Evolutionary conservation across 1,140 invertebrate species (phyloP).

Genomic region (Drosophila sulfurigaster): DNA sequence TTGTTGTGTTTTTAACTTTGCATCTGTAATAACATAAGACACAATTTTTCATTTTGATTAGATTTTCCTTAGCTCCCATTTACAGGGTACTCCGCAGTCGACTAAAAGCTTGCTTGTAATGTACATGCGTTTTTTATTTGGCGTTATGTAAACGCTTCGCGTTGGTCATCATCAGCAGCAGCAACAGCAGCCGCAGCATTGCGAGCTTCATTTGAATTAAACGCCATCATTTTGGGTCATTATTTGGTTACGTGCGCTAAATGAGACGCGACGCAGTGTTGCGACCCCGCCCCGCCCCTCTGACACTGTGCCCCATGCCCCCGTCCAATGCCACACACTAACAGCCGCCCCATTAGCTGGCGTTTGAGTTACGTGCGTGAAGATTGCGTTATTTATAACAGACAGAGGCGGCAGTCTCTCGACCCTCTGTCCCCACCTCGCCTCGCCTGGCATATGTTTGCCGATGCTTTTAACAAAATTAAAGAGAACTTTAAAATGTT

Average conservation of each 20-base stretch:
- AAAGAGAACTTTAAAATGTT: conserved; percentile 71
- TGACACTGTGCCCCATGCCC: background rate
- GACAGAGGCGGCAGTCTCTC: conserved; percentile 12
- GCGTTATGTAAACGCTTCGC: conserved; percentile 51
- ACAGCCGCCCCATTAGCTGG: conserved; percentile 43
- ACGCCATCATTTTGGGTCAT: conserved; percentile 79
- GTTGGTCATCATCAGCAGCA: conserved; percentile 58
- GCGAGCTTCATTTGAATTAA: conserved; percentile 63
- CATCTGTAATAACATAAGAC: too few relatives aligned
- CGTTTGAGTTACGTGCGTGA: conserved; percentile 82
- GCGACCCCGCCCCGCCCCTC: background rate
- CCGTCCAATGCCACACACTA: background rate
- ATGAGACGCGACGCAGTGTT: conserved; percentile 71
- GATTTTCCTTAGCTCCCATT: too few relatives aligned
- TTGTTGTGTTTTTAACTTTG: too few relatives aligned
- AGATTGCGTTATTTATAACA: conserved; percentile 81
- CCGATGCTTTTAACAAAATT: conserved; percentile 60
- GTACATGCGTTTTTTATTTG: conserved; percentile 30
- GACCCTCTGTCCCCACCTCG: too few relatives aligned
- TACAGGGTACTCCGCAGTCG: conserved; percentile 8
- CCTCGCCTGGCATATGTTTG: conserved; percentile 40
- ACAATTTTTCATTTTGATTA: too few relatives aligned
- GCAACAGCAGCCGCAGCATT: background rate
- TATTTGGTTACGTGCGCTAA: conserved; percentile 82
- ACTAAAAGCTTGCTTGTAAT: too few relatives aligned